Evolutionary conservation across 1,140 invertebrate genomes (phyloP), one percentile per base, ranked within the genome.

Genomic region (Panagrolaimus sp.): DNA sequence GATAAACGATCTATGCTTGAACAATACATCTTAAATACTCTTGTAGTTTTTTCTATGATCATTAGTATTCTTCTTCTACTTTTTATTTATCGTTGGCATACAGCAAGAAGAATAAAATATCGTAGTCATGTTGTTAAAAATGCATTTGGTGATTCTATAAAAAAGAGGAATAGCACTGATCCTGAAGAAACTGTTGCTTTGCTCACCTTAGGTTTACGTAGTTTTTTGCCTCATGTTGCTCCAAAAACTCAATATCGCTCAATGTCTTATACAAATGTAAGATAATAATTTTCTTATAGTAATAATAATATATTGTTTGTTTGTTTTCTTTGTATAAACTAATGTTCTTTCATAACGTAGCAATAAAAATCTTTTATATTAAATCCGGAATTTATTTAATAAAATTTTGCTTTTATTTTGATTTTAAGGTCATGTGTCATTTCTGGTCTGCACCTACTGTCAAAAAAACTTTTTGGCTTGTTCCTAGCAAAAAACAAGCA

Each of bases 111-210:
- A 14, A 42, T 47, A 25, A 63, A n/a, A 14, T 57, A 66, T 65
- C 44, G 42, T 20, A 67, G 27, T 43, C 66, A 51, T 74, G 42
- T 74, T 46, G 63, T 72, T 5, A 71, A 71, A n/a, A 71, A 62
- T 31, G 43, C 57, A 16, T 71, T 71, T 51, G 53, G 69, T 13
- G 51, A 27, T 27, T 20, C 27, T 23, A 31, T 74, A 23, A 46
- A 63, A 38, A 14, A 25, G 31, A 46, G 25, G 1, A 25, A 25
- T 13, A 44, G 16, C n/a, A 43, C 74, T 16, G 70, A 72, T n/a
- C 72, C 70, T 13, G 70, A 72, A 61, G 70, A 72, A 65, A 72
- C 70, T 13, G 70, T 72, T 5, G 70, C 70, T 13, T 47, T 72
- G 44, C 43, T 72, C 31, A 73, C 70, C 14, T 27, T 72, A 1